Evolutionary conservation across 2,888 invertebrate species (phyloP).

Genomic region (Tinea pellionella): DNA sequence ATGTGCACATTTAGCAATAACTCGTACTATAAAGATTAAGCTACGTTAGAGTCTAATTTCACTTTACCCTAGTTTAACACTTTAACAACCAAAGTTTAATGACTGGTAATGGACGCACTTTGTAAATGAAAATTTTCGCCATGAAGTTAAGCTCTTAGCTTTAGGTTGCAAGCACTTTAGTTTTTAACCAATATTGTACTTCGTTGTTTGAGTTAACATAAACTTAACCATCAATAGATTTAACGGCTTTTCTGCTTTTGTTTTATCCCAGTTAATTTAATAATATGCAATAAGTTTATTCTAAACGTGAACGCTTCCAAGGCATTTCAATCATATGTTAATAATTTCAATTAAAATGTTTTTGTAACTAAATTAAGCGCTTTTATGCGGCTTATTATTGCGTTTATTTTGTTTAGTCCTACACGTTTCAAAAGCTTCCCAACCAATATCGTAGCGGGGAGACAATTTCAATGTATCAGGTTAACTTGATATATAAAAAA

Average conservation of each 20-base stretch:
- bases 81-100: constrained; percentile 49
- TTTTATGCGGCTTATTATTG: too few species aligned
- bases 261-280: too few species aligned
- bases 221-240: neutral
- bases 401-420: too few species aligned
- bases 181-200: constrained; percentile 7
- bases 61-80: constrained; percentile 28
- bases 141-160: constrained; percentile 15
- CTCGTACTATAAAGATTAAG: constrained; percentile 17
- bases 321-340: too few species aligned
- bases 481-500: too few species aligned
- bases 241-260: neutral
- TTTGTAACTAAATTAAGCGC: too few species aligned
- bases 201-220: neutral
- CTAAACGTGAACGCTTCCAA: too few species aligned
- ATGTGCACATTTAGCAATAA: constrained; percentile 3
- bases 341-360: too few species aligned
- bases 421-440: too few species aligned
- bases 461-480: too few species aligned
- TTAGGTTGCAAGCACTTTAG: constrained; percentile 9
- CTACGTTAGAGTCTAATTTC: constrained; percentile 27
- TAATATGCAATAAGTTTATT: too few species aligned
- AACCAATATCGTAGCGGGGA: too few species aligned
- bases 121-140: constrained; percentile 38
- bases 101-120: constrained; percentile 47